Base-by-base conservation (phyloP, 37 sponge, comb jelly and placozoan species). In the Oscarella lobularis region DNA sequence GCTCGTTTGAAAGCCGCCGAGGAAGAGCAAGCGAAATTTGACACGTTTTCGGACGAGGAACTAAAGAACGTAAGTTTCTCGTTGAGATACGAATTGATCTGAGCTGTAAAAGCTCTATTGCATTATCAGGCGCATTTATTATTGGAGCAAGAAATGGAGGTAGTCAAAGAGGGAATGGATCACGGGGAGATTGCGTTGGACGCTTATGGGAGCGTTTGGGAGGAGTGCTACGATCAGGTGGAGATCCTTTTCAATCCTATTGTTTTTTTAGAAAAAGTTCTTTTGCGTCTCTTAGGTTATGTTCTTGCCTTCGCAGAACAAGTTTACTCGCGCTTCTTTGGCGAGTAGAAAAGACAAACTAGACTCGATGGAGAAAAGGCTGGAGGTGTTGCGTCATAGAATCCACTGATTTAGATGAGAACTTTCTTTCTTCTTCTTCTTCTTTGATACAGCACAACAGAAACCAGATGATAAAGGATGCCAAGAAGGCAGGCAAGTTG, bases 211-310 rank as follows among this genome's bases (percentile, higher is more conserved):
- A 75, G 78, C 35, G 89, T 96, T 2, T 96, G 97, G 97, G 97
- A 96, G 74, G 97, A 96, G 73, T 96, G 97, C 78, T 96, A 92
- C 81, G 81, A 82, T 37, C 87, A 96, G 82, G 97, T 96, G 0
- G 38, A 30, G 27, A 31, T 74, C 9, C 60, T 31, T 6, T 6
- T 5, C 75, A 39, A 14, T 35, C 9, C 27, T 74, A 29, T 30
- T 4, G 29, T 68, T 20, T 30, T 68, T 14, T 5, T 68, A 35
- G 6, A 5, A 68, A 35, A 30, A 35, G 6, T 29, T 32, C 35
- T 68, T 68, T 68, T 32, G 33, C 29, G 35, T 34, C 33, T 68
- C 6, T 29, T 35, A 68, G 71, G 71, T 68, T 5, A 82, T 96
- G 66, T 96, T 85, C 54, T 78, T 92, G 3, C 90, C 93, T 1